Evolutionary conservation across 2,888 invertebrate species (phyloP).

Genomic region (Amphipoea oculea): DNA sequence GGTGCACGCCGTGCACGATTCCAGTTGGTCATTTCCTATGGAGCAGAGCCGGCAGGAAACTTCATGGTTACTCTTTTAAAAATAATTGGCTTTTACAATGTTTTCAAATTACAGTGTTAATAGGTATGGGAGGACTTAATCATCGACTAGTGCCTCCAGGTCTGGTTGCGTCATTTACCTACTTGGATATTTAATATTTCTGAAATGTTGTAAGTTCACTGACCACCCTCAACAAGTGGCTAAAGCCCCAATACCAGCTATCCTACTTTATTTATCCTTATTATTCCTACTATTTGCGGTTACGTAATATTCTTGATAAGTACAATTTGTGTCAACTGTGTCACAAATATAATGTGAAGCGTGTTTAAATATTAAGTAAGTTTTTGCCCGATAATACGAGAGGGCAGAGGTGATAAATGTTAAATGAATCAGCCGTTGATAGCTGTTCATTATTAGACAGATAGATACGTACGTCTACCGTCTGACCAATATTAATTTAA

Average conservation of each 20-base stretch:
- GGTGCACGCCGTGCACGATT: no score
- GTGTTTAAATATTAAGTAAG: background rate
- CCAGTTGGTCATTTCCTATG: no score
- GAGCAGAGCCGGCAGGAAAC: no score
- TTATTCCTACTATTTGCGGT: background rate
- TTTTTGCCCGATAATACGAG: slow-evolving; percentile 26
- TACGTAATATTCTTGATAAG: background rate
- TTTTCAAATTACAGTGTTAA: no score
- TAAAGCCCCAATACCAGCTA: background rate
- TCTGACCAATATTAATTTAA: slow-evolving; percentile 1
- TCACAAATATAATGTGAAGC: background rate
- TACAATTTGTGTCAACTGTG: background rate
- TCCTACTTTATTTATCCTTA: background rate
- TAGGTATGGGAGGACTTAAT: no score
- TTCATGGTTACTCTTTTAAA: no score
- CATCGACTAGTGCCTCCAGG: background rate
- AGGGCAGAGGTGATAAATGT: slow-evolving; percentile 26
- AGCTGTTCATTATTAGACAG: background rate
- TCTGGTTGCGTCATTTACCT: background rate
- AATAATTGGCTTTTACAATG: no score
- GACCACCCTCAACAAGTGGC: background rate
- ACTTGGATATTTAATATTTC: no score
- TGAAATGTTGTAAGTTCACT: background rate
- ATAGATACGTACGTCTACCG: slow-evolving; percentile 2
- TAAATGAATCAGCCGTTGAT: slow-evolving; percentile 4